These are phyloP conservation scores for Drosophila pseudoananassae DNA, from an alignment of 1,140 invertebrate genomes.

Conservation along the genomic window DNA sequence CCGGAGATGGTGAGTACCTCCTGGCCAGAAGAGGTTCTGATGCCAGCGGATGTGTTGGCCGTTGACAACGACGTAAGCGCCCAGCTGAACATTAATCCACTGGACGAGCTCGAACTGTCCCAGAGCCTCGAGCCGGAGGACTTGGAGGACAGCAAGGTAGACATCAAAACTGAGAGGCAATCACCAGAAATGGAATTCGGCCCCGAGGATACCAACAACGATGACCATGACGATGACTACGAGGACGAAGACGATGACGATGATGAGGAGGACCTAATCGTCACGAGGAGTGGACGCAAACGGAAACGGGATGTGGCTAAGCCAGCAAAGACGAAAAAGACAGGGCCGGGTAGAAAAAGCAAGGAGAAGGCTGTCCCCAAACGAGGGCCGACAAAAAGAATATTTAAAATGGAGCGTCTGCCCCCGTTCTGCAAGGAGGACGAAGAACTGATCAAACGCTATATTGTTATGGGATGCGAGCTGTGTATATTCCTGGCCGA, in stretches of 20 bases:
- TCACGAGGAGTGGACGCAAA: conserved; percentile 64
- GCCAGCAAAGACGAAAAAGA: conserved; percentile 34
- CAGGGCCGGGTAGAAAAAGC: conserved; percentile 24
- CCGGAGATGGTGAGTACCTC: conserved; percentile 51
- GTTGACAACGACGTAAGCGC: conserved; percentile 48
- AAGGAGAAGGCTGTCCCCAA: conserved; percentile 32
- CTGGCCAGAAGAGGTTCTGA: conserved; percentile 69
- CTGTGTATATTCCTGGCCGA: conserved; percentile 73
- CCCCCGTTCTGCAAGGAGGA: conserved; percentile 73
- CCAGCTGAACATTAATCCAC: conserved; percentile 62
- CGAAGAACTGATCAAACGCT: conserved; percentile 73
- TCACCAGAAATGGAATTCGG: conserved; percentile 44
- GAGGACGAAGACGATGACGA: conserved; percentile 31
- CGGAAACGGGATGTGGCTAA: conserved; percentile 51
- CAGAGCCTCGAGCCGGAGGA: conserved; percentile 16
- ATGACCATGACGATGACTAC: conserved; percentile 31
- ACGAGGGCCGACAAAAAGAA: conserved; percentile 45
- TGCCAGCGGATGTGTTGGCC: conserved; percentile 62
- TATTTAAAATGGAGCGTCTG: conserved; percentile 60
- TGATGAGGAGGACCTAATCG: conserved; percentile 51
- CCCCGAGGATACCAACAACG: conserved; percentile 25
- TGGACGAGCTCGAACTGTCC: conserved; percentile 61
- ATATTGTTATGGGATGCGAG: conserved; percentile 79
- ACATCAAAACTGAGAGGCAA: conserved; percentile 59
- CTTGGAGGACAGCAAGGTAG: conserved; percentile 43